Evolutionary conservation across 2,797 vertebrate genomes (phyloP).

Genomic region (Monodelphis domestica): DNA sequence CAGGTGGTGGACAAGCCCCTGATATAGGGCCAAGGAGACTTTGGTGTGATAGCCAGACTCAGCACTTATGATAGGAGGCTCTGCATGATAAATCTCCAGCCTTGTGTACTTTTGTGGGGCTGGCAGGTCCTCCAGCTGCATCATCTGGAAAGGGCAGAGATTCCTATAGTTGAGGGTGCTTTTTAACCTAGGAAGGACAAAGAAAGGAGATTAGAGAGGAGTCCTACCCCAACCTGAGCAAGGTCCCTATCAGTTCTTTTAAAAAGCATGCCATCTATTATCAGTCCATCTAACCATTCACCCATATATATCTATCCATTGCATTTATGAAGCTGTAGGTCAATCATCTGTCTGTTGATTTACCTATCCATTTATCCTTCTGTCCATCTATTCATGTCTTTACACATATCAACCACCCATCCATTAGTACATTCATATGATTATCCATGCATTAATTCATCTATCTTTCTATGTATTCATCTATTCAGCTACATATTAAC

Average conservation of each 20-base stretch:
- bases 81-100: conserved; percentile 70
- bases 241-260: too few relatives aligned
- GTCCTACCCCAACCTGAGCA: background rate
- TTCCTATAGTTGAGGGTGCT: conserved; percentile 13
- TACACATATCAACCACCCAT: background rate
- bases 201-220: fast-evolving
- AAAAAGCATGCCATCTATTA: too few relatives aligned
- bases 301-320: too few relatives aligned
- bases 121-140: conserved; percentile 68
- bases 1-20: conserved; percentile 82
- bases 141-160: conserved; percentile 70
- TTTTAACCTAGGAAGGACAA: background rate
- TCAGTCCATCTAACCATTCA: too few relatives aligned
- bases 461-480: background rate
- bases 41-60: conserved; percentile 65
- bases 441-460: background rate
- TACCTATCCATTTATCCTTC: background rate
- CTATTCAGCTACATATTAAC: too few relatives aligned
- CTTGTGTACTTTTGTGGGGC: conserved; percentile 70
- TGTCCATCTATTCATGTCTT: background rate
- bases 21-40: conserved; percentile 76
- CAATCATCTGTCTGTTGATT: too few relatives aligned
- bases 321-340: too few relatives aligned
- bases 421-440: background rate
- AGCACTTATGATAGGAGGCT: conserved; percentile 63